phyloP scores from a whole-genome alignment of 2,113 vertebrate species.

The Cololabis saira region DNA sequence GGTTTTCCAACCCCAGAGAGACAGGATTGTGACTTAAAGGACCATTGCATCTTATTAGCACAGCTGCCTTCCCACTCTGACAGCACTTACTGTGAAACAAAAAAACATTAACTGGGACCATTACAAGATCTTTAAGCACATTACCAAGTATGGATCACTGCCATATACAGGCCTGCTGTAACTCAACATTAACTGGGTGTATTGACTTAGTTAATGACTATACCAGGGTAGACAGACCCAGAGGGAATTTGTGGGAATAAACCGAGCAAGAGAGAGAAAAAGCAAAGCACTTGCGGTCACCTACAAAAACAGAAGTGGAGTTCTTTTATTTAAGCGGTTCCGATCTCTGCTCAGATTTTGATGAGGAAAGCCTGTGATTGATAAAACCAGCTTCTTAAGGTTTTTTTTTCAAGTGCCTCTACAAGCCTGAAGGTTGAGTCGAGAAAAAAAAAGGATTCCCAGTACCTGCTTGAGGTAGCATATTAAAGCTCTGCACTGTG shows the following conservation, averaged over 20 bases:
- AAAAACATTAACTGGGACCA: slow-evolving; percentile 14
- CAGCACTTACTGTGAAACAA: slow-evolving; percentile 42
- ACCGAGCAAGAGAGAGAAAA: slow-evolving; percentile 4
- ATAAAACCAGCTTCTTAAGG: slow-evolving; percentile 29
- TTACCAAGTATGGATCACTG: slow-evolving; percentile 21
- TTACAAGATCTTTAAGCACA: slow-evolving; percentile 27
- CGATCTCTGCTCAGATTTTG: slow-evolving; percentile 1
- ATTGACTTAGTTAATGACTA: slow-evolving; percentile 46
- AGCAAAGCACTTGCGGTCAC: not conserved
- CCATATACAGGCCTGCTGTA: slow-evolving; percentile 18
- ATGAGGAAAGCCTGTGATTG: not conserved
- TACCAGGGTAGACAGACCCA: slow-evolving; percentile 12
- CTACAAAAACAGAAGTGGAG: accelerated
- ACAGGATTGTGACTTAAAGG: not conserved
- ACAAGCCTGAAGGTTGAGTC: slow-evolving; percentile 54
- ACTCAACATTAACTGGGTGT: slow-evolving; percentile 36
- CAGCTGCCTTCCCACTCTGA: slow-evolving; percentile 14
- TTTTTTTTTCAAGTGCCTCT: slow-evolving; percentile 7
- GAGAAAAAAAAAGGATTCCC: slow-evolving; percentile 33
- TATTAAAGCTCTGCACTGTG: slow-evolving; percentile 48
- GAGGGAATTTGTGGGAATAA: slow-evolving; percentile 43
- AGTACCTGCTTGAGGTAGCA: slow-evolving; percentile 26
- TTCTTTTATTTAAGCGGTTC: slow-evolving; percentile 31
- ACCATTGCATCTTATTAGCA: not conserved
- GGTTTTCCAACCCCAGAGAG: not conserved